A percentile compares a stretch with the other conserved stretches of the same genome.
These are phyloP conservation scores for Lagopus muta DNA, from an alignment of 2,113 vertebrate genomes.

Conservation along the genomic window DNA sequence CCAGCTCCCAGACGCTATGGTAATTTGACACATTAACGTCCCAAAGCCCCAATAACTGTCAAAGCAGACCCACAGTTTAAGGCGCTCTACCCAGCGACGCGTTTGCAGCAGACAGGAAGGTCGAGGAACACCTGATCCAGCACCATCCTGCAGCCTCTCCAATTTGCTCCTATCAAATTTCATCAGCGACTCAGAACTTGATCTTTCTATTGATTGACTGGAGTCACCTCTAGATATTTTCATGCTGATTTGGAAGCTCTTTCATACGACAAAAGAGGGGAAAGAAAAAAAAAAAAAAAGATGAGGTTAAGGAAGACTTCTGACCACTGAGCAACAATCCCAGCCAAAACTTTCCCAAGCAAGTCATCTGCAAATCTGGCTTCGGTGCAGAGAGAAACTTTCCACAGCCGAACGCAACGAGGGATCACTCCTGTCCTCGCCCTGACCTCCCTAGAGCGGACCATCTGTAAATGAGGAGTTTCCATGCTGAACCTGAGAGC, in stretches of 20 bases:
- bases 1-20: conserved; percentile 6
- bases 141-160: conserved; percentile 51
- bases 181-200: conserved; percentile 74
- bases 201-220: conserved; percentile 75
- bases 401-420: background rate
- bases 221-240: conserved; percentile 74
- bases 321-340: conserved; percentile 66
- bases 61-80: conserved; percentile 17
- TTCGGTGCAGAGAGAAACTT: background rate
- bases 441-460: conserved; percentile 18
- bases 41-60: background rate
- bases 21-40: background rate
- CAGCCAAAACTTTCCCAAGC: conserved; percentile 43
- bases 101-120: conserved; percentile 48
- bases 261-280: conserved; percentile 7
- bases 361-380: conserved; percentile 29
- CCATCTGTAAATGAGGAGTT: conserved; percentile 63
- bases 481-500: conserved; percentile 85
- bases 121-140: conserved; percentile 70
- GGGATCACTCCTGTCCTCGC: background rate
- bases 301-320: conserved; percentile 67
- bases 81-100: conserved; percentile 44
- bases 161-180: conserved; percentile 75
- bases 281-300: conserved; percentile 25
- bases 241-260: conserved; percentile 66